Base-by-base conservation (phyloP, 2,888 invertebrate genomes). In the Cryptops parisi region DNA sequence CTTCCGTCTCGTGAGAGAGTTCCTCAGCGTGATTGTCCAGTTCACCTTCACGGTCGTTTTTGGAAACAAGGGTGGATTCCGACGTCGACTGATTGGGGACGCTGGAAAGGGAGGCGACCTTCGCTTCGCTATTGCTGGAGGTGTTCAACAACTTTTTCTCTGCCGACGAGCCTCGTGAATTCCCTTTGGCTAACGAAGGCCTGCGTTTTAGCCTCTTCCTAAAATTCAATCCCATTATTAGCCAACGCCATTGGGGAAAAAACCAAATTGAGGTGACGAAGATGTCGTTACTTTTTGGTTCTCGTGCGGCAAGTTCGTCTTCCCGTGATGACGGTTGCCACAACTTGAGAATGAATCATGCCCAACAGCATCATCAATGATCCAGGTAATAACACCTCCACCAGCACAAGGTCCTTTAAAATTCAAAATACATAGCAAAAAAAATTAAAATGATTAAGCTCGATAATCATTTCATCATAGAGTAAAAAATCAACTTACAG, bases 331-430 rank as follows among this genome's bases (percentile, higher is more conserved):
- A 67, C 65, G 1, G 68, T 68, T 33, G 66, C 60, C 3, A 70
- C 82, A 61, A 87, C 85, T 70, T 84, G 84, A 1, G 85, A 84
- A 67, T 86, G 85, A 57, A 86, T 79, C 52, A 82, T 71, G 60
- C 82, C 83, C 56, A 87, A 71, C 48, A 81, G 72, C 63, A 84
- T 71, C 76, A 84, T 81, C 72, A 86, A 76, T 47, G 78, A 71
- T 59, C 78, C 72, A 3, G 87, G 87, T 60, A 82, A 78, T 25
- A 82, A 64, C 51, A 87, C 74, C 68, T 86, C 85, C 54, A 79
- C 78, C 33, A 77, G 70, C 47, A 79, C 74, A 53, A 82, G 72
- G 59, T 73, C 72, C 74, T 78, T 66, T 60, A 57, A 58, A 44
- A 23, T 50, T 49, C 17, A 40, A 39, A 39, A 49, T 27, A 5